Conservation (phyloP, 2,797 vertebrate genomes). For the Tiaroga cobitis region DNA sequence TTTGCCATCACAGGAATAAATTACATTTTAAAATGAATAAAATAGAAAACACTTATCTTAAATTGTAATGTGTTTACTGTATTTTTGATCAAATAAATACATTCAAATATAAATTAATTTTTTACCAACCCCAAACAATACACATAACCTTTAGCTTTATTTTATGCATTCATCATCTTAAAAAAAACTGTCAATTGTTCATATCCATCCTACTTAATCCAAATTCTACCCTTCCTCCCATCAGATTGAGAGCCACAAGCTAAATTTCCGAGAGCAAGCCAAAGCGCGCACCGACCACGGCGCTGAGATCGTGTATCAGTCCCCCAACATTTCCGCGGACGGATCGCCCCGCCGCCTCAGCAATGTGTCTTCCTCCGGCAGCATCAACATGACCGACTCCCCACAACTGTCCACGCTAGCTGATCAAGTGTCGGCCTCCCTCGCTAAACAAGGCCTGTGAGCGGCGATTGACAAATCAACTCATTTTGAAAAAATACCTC, state of each 20-base stretch:
- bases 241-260: conserved; percentile 90
- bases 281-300: conserved; percentile 93
- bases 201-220: not conserved
- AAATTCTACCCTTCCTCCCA: not conserved
- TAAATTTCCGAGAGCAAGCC: conserved; percentile 88
- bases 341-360: conserved; percentile 85
- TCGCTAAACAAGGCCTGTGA: conserved; percentile 95
- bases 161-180: not conserved
- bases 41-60: not conserved
- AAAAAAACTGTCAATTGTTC: not conserved
- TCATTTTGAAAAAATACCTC: conserved; percentile 68
- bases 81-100: not conserved
- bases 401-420: conserved; percentile 87
- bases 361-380: conserved; percentile 87
- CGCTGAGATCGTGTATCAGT: conserved; percentile 88
- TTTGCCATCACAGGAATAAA: not conserved
- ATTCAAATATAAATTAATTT: not conserved
- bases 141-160: not conserved
- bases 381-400: conserved; percentile 86
- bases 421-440: conserved; percentile 88
- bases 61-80: not conserved
- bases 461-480: conserved; percentile 53
- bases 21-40: not conserved
- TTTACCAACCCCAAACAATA: not conserved
- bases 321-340: conserved; percentile 80